phyloP scores from a whole-genome alignment of 2,888 invertebrate species.

The Emmelina monodactyla region DNA sequence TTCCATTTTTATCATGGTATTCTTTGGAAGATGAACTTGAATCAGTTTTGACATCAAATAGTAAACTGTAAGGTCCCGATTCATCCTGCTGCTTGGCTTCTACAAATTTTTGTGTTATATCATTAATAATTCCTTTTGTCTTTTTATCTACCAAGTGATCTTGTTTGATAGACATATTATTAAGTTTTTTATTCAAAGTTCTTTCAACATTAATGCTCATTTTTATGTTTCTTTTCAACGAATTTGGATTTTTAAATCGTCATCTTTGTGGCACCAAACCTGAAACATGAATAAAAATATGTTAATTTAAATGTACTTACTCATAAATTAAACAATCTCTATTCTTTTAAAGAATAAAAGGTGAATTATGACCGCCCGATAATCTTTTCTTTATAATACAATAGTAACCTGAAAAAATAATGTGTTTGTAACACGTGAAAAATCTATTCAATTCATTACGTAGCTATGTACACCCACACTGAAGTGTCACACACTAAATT shows the following conservation, averaged over 20 bases:
- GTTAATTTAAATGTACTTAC: too few species aligned
- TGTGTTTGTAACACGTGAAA: too few species aligned
- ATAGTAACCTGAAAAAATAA: too few species aligned
- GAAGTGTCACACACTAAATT: too few species aligned
- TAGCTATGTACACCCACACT: too few species aligned
- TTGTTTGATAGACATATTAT: slow-evolving; percentile 52
- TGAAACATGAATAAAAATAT: too few species aligned
- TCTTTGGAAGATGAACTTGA: slow-evolving; percentile 38
- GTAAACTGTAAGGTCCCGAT: slow-evolving; percentile 69
- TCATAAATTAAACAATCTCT: too few species aligned
- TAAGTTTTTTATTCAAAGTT: slow-evolving; percentile 45
- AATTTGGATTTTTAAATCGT: not conserved
- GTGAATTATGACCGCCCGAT: too few species aligned
- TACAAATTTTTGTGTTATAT: slow-evolving; percentile 46
- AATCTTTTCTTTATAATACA: too few species aligned
- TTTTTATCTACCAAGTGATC: slow-evolving; percentile 48
- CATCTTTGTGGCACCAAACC: not conserved
- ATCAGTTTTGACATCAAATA: slow-evolving; percentile 59
- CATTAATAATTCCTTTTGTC: slow-evolving; percentile 48
- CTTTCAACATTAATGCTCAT: slow-evolving; percentile 51
- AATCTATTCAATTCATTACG: too few species aligned
- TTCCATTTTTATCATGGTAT: slow-evolving; percentile 22
- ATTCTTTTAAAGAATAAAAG: too few species aligned
- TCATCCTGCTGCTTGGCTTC: slow-evolving; percentile 53
- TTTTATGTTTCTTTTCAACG: slow-evolving; percentile 19